These are phyloP conservation scores for Eurois occulta DNA, from an alignment of 2,888 invertebrate genomes.

Conservation along the genomic window DNA sequence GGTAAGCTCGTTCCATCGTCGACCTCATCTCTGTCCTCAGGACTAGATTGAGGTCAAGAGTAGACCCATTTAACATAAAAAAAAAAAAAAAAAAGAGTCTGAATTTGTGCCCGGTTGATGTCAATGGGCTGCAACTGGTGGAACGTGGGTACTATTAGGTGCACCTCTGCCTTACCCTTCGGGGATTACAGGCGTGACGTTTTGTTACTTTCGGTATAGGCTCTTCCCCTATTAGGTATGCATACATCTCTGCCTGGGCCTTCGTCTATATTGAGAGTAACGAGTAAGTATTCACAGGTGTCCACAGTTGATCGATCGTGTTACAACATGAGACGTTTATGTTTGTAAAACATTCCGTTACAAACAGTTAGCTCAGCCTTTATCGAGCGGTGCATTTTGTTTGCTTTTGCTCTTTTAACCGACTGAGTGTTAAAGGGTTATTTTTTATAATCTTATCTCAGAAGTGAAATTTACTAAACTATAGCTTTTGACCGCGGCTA, in stretches of 20 bases:
- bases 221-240: no score
- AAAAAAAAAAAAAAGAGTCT: no score
- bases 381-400: slow-evolving; percentile 39
- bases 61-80: no score
- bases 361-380: slow-evolving; percentile 29
- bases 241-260: no score
- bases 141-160: background rate
- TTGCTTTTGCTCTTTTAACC: slow-evolving; percentile 29
- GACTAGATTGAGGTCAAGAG: no score
- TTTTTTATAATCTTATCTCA: background rate
- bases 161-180: background rate
- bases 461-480: no score
- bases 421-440: background rate
- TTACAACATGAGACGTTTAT: slow-evolving; percentile 40
- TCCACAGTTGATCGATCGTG: slow-evolving; percentile 38
- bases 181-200: background rate
- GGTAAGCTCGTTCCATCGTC: no score
- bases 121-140: no score
- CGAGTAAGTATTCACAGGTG: slow-evolving; percentile 1
- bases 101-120: no score
- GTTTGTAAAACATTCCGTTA: slow-evolving; percentile 47
- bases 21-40: no score
- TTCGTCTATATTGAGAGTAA: no score
- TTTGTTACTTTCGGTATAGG: background rate
- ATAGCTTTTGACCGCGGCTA: no score